Evolutionary conservation across 2,113 vertebrate genomes (phyloP).

Genomic region (Otus sunia): DNA sequence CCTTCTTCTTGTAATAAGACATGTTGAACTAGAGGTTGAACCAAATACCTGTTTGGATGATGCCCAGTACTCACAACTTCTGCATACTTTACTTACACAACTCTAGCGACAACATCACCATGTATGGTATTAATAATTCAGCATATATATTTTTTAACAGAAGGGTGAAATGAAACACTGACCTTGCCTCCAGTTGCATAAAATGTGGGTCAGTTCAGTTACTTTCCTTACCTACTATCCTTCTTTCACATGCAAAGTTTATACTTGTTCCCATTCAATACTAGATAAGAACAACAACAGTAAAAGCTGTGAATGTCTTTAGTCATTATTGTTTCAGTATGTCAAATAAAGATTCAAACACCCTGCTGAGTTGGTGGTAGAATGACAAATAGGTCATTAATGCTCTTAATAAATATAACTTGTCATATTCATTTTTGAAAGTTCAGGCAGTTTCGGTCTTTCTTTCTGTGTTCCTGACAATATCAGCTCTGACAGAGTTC

Average conservation of each 20-base stretch:
- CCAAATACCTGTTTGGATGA: neutral
- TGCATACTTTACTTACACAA: neutral
- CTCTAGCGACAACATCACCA: neutral
- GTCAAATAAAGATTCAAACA: neutral
- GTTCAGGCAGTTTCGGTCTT: neutral
- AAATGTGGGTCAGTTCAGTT: neutral
- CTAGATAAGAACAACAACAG: neutral
- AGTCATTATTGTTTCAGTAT: neutral
- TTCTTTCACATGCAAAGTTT: neutral
- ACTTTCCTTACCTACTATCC: neutral
- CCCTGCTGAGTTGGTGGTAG: neutral
- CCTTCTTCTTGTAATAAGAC: neutral
- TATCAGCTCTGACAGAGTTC: neutral
- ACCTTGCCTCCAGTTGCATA: neutral
- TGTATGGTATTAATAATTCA: neutral
- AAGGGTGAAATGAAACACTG: neutral
- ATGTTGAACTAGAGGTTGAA: neutral
- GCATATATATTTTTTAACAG: neutral
- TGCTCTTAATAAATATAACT: neutral
- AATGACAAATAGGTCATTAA: neutral
- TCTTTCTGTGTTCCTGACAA: neutral
- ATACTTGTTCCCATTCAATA: neutral
- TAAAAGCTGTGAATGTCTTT: neutral
- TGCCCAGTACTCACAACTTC: neutral
- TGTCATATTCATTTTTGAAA: neutral